Conservation (phyloP, 2,113 vertebrate species). For the Leptosomus discolor region DNA sequence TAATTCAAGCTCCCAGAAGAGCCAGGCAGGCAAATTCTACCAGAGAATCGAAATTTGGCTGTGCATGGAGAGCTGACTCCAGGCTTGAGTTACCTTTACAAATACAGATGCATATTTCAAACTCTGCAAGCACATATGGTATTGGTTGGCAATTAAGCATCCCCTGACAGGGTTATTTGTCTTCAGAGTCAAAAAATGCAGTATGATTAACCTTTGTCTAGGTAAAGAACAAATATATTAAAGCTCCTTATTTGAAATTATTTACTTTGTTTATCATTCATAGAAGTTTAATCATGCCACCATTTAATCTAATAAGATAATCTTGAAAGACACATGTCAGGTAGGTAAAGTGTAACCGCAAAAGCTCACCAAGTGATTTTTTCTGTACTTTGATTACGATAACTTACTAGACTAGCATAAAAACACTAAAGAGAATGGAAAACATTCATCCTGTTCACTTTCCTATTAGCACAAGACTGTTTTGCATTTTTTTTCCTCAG, state of each 20-base stretch:
- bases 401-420: background rate
- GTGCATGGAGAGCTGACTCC: background rate
- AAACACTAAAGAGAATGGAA: background rate
- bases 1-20: background rate
- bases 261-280: background rate
- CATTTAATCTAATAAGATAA: background rate
- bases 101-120: background rate
- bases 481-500: background rate
- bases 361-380: background rate
- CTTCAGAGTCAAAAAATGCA: background rate
- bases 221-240: background rate
- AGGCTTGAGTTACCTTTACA: background rate
- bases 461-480: background rate
- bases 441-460: background rate
- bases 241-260: background rate
- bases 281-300: background rate
- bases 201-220: background rate
- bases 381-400: background rate
- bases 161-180: background rate
- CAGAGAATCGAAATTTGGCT: background rate
- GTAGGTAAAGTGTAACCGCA: background rate
- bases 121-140: background rate
- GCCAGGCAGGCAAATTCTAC: background rate
- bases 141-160: background rate
- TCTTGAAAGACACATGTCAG: background rate